Base-by-base conservation (phyloP, 2,797 vertebrate species). In the Lindbergichthys nudifrons region DNA sequence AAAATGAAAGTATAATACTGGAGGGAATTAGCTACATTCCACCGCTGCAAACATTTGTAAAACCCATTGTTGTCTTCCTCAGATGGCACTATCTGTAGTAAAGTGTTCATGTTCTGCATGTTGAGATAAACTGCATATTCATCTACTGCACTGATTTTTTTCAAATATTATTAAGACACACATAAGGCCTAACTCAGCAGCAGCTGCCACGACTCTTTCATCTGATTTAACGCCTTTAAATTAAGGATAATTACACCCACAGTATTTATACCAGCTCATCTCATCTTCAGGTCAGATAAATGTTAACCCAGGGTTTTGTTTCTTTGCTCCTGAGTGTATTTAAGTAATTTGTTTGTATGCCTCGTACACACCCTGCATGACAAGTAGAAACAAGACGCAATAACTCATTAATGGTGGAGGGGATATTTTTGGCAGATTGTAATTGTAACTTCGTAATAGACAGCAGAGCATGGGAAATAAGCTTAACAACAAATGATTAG, bases 41-140 rank as follows among this genome's bases (percentile, higher is more conserved):
- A 32, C 15, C 23, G 26, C 26, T 26, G 26, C 26, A 26, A 57
- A 54, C 18, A 60, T 36, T 4, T 5, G 0, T n/a, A 50, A 23
- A 69, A n/a, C 19, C 60, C 48, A 50, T n/a, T 50, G 10, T 47
- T 11, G 4, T 45, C 68, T 46, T 58, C 43, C n/a, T 57, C 45
- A n/a, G 26, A 56, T 32, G 42, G n/a, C 23, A 9, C 8, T 36
- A 36, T 36, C 32, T 26, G 26, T 26, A 36, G 7, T 36, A 36
- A 36, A 36, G 6, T 6, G 32, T 36, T 36, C 32, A 8, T 36
- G 15, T 21, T 43, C 65, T 5, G 54, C 3, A 4, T 42, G 19
- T 50, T n/a, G 18, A 53, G n/a, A 5, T 54, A 2, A 65, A 63
- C 10, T 11, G 19, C 23, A 67, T 21, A 32, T 42, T 39, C 19